These are phyloP conservation scores for Pitta sordida DNA, from an alignment of 2,113 vertebrate genomes.

Conservation along the genomic window DNA sequence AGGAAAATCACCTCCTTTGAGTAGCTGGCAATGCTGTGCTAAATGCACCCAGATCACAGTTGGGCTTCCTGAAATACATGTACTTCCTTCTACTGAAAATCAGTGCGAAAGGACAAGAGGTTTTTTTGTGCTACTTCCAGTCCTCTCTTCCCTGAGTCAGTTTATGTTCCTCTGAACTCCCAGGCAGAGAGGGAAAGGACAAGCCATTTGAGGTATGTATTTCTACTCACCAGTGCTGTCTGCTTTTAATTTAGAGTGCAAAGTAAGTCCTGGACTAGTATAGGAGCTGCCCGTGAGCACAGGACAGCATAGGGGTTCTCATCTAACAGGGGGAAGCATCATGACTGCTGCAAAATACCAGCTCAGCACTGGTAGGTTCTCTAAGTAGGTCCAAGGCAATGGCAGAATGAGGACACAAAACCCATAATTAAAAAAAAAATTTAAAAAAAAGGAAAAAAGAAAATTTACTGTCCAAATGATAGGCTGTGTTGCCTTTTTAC, in stretches of 20 bases:
- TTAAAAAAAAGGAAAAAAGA: too few relatives aligned
- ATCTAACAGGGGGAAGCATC: neutral
- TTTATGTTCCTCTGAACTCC: neutral
- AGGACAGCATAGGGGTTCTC: neutral
- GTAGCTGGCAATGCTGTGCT: neutral
- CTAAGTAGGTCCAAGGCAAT: neutral
- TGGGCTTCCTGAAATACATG: neutral
- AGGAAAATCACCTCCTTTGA: neutral
- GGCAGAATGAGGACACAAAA: neutral
- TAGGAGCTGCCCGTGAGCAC: neutral
- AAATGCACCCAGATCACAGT: neutral
- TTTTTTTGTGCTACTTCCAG: neutral
- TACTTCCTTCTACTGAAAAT: neutral
- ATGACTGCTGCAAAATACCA: neutral
- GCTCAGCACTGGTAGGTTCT: neutral
- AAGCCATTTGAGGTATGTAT: neutral
- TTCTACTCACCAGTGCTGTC: neutral
- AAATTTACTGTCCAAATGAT: neutral
- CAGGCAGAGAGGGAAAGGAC: neutral
- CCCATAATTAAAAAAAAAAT: accelerated
- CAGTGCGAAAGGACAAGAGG: neutral
- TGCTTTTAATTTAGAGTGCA: neutral
- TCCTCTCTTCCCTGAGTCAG: neutral
- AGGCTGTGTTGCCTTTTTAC: neutral
- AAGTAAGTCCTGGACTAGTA: accelerated